A percentile compares a stretch with the other conserved stretches of the same genome.
These are phyloP conservation scores for Smittia aterrima DNA, from an alignment of 2,888 invertebrate species.

Conservation along the genomic window DNA sequence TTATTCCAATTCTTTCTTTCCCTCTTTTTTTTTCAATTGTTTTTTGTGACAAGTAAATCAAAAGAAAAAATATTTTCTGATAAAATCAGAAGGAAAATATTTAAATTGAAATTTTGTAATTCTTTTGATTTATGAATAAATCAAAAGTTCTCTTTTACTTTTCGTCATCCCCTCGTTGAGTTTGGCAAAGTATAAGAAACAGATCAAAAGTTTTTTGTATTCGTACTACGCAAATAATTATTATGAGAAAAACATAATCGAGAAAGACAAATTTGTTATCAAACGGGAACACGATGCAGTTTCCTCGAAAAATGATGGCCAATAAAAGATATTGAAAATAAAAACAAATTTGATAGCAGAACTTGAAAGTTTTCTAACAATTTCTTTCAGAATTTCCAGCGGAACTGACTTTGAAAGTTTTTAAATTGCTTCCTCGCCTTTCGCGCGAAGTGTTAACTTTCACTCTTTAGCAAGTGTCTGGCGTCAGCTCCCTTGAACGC, in stretches of 20 bases:
- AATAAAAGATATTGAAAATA: slow-evolving; percentile 34
- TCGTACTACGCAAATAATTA: background rate
- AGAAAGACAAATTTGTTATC: slow-evolving; percentile 29
- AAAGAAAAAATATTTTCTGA: background rate
- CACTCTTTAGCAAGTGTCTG: background rate
- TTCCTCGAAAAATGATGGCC: slow-evolving; percentile 3
- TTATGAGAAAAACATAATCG: background rate
- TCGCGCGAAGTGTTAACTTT: too few species aligned
- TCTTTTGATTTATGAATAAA: too few species aligned
- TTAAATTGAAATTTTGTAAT: too few species aligned
- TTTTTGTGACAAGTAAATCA: background rate
- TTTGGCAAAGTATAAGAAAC: too few species aligned
- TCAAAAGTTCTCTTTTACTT: too few species aligned
- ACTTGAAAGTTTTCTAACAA: background rate
- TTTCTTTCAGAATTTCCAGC: background rate
- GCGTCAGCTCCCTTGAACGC: background rate
- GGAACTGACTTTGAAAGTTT: background rate
- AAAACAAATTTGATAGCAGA: slow-evolving; percentile 29
- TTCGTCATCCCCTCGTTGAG: too few species aligned
- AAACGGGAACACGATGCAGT: background rate
- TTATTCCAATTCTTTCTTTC: slow-evolving; percentile 7
- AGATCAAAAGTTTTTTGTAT: slow-evolving; percentile 8
- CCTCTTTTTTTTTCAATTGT: background rate
- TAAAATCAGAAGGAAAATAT: background rate
- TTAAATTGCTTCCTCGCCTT: too few species aligned